Evolutionary conservation across 92 coral and sea anemone species (phyloP).

Genomic region (Nematostella vectensis): DNA sequence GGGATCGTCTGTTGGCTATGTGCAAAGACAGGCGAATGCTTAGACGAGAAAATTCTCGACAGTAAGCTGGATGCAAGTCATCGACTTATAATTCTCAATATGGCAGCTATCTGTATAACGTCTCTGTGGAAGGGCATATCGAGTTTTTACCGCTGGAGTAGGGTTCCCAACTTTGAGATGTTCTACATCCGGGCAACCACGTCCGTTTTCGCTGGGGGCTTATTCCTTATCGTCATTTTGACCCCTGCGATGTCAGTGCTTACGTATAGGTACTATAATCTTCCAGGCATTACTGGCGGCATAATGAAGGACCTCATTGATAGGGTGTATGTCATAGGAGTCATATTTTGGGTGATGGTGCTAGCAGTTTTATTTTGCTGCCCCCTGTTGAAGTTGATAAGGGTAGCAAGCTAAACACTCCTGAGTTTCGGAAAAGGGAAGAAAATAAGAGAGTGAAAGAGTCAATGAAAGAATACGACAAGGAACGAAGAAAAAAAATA

Average conservation of each 20-base stretch:
- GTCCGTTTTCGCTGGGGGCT: conserved; percentile 70
- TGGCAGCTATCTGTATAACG: conserved; percentile 75
- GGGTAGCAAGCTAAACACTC: too few species aligned
- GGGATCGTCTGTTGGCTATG: conserved; percentile 88
- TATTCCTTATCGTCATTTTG: conserved; percentile 66
- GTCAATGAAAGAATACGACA: too few species aligned
- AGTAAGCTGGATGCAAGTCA: conserved; percentile 38
- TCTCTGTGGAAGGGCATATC: conserved; percentile 95
- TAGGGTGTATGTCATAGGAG: conserved; percentile 72
- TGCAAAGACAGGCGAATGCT: conserved; percentile 55
- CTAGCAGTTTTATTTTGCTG: conserved; percentile 71
- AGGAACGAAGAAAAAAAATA: too few species aligned
- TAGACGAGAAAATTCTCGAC: conserved; percentile 36
- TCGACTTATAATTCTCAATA: conserved; percentile 53
- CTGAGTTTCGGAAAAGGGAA: too few species aligned
- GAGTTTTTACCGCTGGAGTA: conserved; percentile 88
- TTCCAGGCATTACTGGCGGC: conserved; percentile 44
- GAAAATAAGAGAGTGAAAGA: too few species aligned
- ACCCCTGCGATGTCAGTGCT: conserved; percentile 93
- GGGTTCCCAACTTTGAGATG: conserved; percentile 54
- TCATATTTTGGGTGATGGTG: conserved; percentile 77
- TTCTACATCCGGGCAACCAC: conserved; percentile 81
- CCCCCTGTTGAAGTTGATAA: conserved; percentile 74
- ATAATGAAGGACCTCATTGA: conserved; percentile 70
- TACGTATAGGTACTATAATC: conserved; percentile 63